Base-by-base conservation (phyloP, 1,140 invertebrate species). In the Dendrolimus punctatus region DNA sequence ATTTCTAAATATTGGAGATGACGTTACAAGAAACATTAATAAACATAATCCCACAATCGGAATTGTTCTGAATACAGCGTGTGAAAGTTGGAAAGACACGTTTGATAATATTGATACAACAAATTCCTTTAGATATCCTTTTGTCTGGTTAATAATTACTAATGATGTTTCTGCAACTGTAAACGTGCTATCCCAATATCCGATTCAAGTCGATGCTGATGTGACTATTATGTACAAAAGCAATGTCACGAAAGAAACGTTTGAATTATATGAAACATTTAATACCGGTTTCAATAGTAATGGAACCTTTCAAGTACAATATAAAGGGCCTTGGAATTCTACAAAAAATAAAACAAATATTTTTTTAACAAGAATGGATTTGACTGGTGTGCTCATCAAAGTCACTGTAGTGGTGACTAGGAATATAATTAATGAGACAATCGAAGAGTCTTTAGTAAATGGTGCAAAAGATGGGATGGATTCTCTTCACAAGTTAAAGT, bases 401-500 rank as follows among this genome's bases (percentile, higher is more conserved):
- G 67, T 64, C 39, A 64, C 71, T 10, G 62, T 80, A 6, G 80
- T 87, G 70, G 68, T 91, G 36, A 85, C 87, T 40, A 78, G 49
- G n/a, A 42, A 43, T 8, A 6, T 89, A 63, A 55, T 64, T 43
- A 71, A 85, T 40, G 78, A 89, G 69, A 85, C 87, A 10, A 84
- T 91, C 43, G 71, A 87, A 56, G 81, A 90, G 40, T 92, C 90
- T 64, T 39, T 51, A 9, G 64, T 92, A 46, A 72, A 78, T 8
- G 77, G 70, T 49, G 86, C 73, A 37, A 61, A 90, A n/a, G 77
- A 71, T 7, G 80, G 90, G 68, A 75, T 91, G 37, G 91, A 93
- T 72, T 89, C 90, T 0, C 88, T 92, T 81, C 88, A 89, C 65
- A 87, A 91, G 63, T 89, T 90, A 60, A 91, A 92, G 66, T 90